Conservation (phyloP, 2,797 vertebrate genomes). For the Crenichthys baileyi region DNA sequence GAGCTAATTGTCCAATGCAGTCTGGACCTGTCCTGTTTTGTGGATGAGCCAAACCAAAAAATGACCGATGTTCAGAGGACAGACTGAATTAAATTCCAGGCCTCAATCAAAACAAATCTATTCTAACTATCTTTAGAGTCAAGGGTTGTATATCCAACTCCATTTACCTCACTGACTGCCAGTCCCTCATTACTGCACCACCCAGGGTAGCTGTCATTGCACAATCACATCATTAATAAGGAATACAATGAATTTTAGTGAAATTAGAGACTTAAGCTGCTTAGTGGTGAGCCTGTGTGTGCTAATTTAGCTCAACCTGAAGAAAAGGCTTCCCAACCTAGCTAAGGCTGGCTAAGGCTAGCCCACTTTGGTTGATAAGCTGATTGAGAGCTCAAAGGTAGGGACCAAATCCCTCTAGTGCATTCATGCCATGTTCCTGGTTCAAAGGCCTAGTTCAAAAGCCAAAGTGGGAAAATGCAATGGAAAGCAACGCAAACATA, state of each 20-base stretch:
- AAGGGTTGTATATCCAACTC: constrained; percentile 51
- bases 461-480: constrained; percentile 44
- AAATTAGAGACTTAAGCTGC: constrained; percentile 79
- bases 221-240: constrained; percentile 83
- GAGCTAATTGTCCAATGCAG: too few relatives aligned
- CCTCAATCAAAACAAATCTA: constrained; percentile 39
- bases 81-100: constrained; percentile 12
- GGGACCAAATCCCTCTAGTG: constrained; percentile 80
- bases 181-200: constrained; percentile 63
- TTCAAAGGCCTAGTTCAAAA: constrained; percentile 83
- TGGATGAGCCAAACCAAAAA: too few relatives aligned
- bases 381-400: constrained; percentile 77
- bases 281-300: constrained; percentile 81
- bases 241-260: constrained; percentile 83
- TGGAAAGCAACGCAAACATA: constrained; percentile 32
- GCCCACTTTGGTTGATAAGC: constrained; percentile 75
- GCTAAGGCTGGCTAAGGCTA: constrained; percentile 71
- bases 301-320: constrained; percentile 85
- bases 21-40: too few relatives aligned
- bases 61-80: too few relatives aligned
- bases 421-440: constrained; percentile 75
- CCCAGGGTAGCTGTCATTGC: constrained; percentile 68
- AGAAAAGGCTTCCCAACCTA: constrained; percentile 75
- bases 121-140: constrained; percentile 51
- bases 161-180: constrained; percentile 54